These are phyloP conservation scores for Linurgus olivaceus DNA, from an alignment of 2,797 vertebrate species.

Conservation along the genomic window DNA sequence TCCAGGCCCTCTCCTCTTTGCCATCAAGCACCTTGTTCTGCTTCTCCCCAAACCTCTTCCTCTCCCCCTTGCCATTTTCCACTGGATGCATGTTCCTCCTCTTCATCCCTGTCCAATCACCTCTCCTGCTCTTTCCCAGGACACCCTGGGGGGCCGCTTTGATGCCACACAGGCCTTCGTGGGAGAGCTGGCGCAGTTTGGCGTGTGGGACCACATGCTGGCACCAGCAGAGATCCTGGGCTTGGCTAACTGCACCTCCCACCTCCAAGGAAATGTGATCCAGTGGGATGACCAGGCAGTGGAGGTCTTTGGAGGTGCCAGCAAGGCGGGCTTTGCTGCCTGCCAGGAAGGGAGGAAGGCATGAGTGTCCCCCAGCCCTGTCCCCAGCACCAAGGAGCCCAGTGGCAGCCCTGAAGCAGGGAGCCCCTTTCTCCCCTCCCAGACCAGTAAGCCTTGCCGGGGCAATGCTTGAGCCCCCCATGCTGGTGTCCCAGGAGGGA, in stretches of 20 bases:
- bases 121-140: slow-evolving; percentile 72
- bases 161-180: slow-evolving; percentile 96
- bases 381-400: background rate
- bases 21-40: background rate
- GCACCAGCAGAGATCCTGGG: slow-evolving; percentile 84
- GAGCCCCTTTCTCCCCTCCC: slow-evolving; percentile 15
- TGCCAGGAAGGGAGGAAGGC: slow-evolving; percentile 82
- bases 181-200: slow-evolving; percentile 92
- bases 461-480: fast-evolving
- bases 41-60: background rate
- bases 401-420: background rate
- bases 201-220: slow-evolving; percentile 92
- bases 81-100: background rate
- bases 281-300: slow-evolving; percentile 92
- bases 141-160: slow-evolving; percentile 90
- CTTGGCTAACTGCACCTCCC: slow-evolving; percentile 87
- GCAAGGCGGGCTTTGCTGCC: slow-evolving; percentile 83
- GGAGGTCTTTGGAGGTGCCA: slow-evolving; percentile 91
- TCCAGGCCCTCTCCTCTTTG: background rate
- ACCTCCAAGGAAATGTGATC: slow-evolving; percentile 86
- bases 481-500: background rate
- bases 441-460: background rate
- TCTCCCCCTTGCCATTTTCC: background rate
- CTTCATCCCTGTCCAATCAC: background rate
- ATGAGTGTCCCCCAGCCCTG: slow-evolving; percentile 33